Evolutionary conservation across 2,888 invertebrate species (phyloP).

Genomic region (Oligia strigilis): DNA sequence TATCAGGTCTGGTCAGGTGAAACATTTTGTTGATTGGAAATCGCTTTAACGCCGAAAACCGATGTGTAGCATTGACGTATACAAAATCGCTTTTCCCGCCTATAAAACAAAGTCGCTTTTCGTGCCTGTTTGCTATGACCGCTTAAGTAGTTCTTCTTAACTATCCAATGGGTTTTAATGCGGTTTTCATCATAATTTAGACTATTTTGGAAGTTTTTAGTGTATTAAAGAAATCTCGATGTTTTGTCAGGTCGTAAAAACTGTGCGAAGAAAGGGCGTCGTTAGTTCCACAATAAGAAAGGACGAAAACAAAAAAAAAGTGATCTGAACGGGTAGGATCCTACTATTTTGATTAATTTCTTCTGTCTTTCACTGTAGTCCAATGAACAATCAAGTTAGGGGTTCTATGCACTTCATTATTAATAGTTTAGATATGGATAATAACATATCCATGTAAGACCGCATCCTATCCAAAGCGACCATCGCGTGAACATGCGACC

Average conservation of each 20-base stretch:
- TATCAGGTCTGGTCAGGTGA: too few species aligned
- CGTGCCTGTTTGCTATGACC: not conserved
- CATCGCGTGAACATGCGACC: not conserved
- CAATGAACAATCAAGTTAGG: conserved; percentile 3
- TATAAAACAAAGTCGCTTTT: not conserved
- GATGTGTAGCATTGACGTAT: too few species aligned
- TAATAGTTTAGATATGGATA: not conserved
- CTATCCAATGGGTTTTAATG: not conserved
- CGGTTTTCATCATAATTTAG: not conserved
- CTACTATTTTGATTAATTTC: not conserved
- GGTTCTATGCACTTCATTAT: not conserved
- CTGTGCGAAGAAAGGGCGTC: not conserved
- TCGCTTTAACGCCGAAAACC: not conserved
- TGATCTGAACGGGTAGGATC: not conserved
- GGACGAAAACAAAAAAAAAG: not conserved
- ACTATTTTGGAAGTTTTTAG: not conserved
- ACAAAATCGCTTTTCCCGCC: not conserved
- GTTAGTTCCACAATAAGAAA: not conserved
- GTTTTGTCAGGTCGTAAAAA: not conserved
- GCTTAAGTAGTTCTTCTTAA: not conserved
- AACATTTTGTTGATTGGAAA: too few species aligned
- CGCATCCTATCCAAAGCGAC: not conserved
- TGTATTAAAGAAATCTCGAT: not conserved
- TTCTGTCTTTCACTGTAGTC: conserved; percentile 9
- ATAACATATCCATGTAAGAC: not conserved